These are phyloP conservation scores for Biston betularia DNA, from an alignment of 2,888 invertebrate species.

Conservation along the genomic window DNA sequence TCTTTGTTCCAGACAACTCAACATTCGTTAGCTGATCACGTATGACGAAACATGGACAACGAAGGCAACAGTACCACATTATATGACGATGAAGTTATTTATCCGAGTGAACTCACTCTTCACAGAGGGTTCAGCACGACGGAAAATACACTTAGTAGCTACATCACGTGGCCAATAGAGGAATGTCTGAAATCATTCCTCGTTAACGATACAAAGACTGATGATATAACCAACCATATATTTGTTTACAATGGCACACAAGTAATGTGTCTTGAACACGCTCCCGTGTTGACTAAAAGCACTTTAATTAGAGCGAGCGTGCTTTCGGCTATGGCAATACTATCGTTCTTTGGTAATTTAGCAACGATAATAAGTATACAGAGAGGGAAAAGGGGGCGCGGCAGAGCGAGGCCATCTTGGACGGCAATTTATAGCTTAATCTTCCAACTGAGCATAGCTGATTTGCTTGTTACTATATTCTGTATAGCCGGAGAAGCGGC, in stretches of 20 bases:
- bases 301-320: slow-evolving; percentile 89
- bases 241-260: slow-evolving; percentile 68
- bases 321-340: slow-evolving; percentile 88
- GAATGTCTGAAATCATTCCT: slow-evolving; percentile 65
- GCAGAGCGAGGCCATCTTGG: slow-evolving; percentile 87
- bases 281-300: slow-evolving; percentile 88
- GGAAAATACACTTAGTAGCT: slow-evolving; percentile 53
- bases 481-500: slow-evolving; percentile 93
- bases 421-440: slow-evolving; percentile 92
- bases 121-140: slow-evolving; percentile 57
- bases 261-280: slow-evolving; percentile 86
- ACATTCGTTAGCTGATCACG: slow-evolving; percentile 54
- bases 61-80: slow-evolving; percentile 80
- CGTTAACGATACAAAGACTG: slow-evolving; percentile 60
- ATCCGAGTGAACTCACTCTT: slow-evolving; percentile 58
- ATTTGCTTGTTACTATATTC: slow-evolving; percentile 92
- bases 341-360: slow-evolving; percentile 91
- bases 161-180: slow-evolving; percentile 69
- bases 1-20: slow-evolving; percentile 68
- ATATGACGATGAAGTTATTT: slow-evolving; percentile 66
- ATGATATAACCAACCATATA: slow-evolving; percentile 57
- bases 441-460: slow-evolving; percentile 93
- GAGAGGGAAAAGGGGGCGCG: slow-evolving; percentile 86
- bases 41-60: slow-evolving; percentile 81
- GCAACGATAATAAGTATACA: slow-evolving; percentile 92